Evolutionary conservation across 2,797 vertebrate genomes (phyloP), one percentile per base, ranked within the genome.

Genomic region (Sphenodon punctatus): DNA sequence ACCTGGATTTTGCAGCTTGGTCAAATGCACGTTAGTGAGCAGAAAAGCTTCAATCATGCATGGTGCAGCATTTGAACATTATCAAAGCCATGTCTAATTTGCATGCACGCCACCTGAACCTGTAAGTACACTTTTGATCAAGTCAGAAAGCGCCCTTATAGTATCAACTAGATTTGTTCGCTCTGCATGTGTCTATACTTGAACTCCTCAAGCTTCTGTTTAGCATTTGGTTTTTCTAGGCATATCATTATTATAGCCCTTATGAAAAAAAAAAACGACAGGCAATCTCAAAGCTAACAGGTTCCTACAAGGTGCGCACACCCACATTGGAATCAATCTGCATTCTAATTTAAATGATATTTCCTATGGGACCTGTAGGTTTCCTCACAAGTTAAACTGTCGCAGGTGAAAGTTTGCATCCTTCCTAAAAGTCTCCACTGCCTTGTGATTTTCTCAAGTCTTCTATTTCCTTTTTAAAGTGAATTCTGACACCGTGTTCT

Each of bases 321-420:
- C 84, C 80, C 30, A 74, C 81, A 85, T 64, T n/a, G 61, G 38
- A 69, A 90, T 16, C 82, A 86, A 59, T 68, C 27, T 69, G 4
- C 38, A 49, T 67, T 58, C 78, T 46, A 30, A n/a, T 79, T 89
- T 75, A 74, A 60, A 66, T 78, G 48, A 64, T 69, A 42, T 86
- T 85, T 94, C 75, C 39, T 67, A 23, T 8, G 64, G 22, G 66
- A 9, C 12, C 55, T 85, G 27, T 45, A 82, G 48, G 9, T 89
- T 89, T 92, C 41, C 64, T 93, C 71, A 82, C 66, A 73, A 75
- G 73, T 82, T 89, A 76, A 93, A 90, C 23, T 72, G 51, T 66
- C 74, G 39, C 77, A 82, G 65, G 66, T 87, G 90, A 78, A 81
- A 63, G 34, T 86, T 60, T 85, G 32, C 69, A 80, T 87, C 20